Base-by-base conservation (phyloP, 2,113 vertebrate species). In the Plectropomus leopardus region DNA sequence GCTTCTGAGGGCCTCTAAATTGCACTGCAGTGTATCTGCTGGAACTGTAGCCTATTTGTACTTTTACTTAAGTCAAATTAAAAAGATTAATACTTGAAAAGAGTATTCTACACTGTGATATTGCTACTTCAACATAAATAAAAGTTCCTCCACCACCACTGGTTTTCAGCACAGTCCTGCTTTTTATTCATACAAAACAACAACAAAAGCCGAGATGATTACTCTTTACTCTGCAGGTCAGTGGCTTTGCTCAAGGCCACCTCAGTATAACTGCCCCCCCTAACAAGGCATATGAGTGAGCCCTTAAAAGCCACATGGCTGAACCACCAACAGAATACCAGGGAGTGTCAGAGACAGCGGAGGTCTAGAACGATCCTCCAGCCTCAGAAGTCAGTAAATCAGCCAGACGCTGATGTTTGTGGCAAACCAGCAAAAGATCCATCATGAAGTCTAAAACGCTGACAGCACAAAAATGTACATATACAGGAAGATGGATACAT, bases 311-410 rank as follows among this genome's bases (percentile, higher is more conserved):
- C 14, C 15, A 48, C 36, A 5, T 0, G 15, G 26, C 69, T 44
- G 17, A 51, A 11, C 48, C 26, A 1, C 69, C 7, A 28, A 48
- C 8, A 1, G n/a, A 44, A 61, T 23, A 50, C 48, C 15, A 26
- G 65, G 15, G 10, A 34, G 67, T 7, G 36, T 42, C 72, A 23
- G 61, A 86, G 58, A 36, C 61, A 1, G 30, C 51, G 0, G 55
- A 63, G 42, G 28, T 50, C 42, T 40, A 23, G 57, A 83, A n/a
- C 8, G 76, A 86, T 85, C 57, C 53, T 48, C 74, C 76, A 82
- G 82, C 63, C 14, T 54, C 59, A 17, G 7, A 3, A 40, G 61
- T 47, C 79, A 13, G 45, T 78, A 70, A 86, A 89, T 86, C 79
- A 78, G 14, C 14, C 44, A 5, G 6, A 59, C 3, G 2, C 26